Evolutionary conservation across 1,140 invertebrate species (phyloP).

Genomic region (Nephotettix cincticeps): DNA sequence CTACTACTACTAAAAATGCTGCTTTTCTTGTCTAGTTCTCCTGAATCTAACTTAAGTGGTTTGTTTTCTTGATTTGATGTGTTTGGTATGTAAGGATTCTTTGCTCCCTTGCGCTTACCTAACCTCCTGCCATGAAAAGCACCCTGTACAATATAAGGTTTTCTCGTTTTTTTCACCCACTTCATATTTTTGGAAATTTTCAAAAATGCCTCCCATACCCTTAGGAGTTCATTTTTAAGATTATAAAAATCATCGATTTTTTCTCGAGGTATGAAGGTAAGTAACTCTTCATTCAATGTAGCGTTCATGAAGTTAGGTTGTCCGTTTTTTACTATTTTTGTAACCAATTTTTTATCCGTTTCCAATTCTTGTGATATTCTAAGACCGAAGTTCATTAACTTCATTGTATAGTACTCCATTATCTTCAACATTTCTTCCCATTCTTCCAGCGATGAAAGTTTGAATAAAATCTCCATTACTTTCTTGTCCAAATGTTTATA

Average conservation of each 20-base stretch:
- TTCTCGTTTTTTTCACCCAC: not conserved
- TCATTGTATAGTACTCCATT: not conserved
- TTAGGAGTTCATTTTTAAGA: not conserved
- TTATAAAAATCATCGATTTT: not conserved
- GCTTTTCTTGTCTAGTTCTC: too few relatives aligned
- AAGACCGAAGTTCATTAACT: not conserved
- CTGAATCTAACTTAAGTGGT: not conserved
- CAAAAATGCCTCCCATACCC: not conserved
- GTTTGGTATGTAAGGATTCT: not conserved
- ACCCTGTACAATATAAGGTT: not conserved
- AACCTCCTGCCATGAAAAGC: conserved; percentile 1
- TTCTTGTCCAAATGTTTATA: conserved; percentile 4
- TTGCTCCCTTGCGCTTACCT: not conserved
- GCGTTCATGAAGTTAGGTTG: not conserved
- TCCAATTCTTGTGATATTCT: not conserved
- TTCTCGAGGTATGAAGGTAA: not conserved
- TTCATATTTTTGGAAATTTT: not conserved
- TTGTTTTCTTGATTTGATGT: too few relatives aligned
- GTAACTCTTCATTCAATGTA: not conserved
- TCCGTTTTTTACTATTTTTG: not conserved
- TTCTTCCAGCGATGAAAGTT: not conserved
- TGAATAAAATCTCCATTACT: not conserved
- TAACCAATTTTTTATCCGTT: not conserved
- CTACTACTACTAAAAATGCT: too few relatives aligned
- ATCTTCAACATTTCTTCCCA: not conserved